Conservation (phyloP, 2,797 vertebrate genomes). For the Pantherophis alleghaniensis region DNA sequence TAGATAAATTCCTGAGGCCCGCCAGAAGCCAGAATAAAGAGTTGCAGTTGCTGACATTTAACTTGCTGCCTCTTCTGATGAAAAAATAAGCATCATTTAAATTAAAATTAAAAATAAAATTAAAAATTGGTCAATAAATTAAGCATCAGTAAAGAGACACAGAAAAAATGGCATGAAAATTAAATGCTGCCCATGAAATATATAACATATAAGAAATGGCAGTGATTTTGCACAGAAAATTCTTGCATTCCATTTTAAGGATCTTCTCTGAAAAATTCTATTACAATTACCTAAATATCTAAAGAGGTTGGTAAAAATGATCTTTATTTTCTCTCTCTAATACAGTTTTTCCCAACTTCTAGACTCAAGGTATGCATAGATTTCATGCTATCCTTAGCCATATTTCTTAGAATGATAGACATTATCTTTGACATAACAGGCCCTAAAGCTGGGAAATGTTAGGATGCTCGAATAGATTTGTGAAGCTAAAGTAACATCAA, state of each 20-base stretch:
- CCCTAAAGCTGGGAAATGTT: neutral
- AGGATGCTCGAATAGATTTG: neutral
- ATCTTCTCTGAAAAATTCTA: neutral
- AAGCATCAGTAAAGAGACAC: neutral
- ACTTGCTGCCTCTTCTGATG: neutral
- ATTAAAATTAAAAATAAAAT: neutral
- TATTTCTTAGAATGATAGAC: neutral
- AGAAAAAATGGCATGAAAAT: neutral
- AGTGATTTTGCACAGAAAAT: neutral
- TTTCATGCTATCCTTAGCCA: neutral
- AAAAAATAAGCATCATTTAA: constrained; percentile 33
- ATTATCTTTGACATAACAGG: neutral
- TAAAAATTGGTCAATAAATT: neutral
- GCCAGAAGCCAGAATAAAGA: neutral
- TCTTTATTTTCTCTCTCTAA: neutral
- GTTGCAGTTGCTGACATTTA: neutral
- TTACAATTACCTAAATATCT: neutral
- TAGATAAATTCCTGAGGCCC: neutral
- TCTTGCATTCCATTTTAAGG: neutral
- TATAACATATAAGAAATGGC: neutral
- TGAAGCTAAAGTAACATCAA: neutral
- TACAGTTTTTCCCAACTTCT: neutral
- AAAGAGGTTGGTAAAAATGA: neutral
- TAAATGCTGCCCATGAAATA: neutral
- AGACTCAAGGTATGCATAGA: neutral